These are phyloP conservation scores for Alloscopus bannaensis DNA, from an alignment of 2,888 invertebrate genomes.

Conservation along the genomic window DNA sequence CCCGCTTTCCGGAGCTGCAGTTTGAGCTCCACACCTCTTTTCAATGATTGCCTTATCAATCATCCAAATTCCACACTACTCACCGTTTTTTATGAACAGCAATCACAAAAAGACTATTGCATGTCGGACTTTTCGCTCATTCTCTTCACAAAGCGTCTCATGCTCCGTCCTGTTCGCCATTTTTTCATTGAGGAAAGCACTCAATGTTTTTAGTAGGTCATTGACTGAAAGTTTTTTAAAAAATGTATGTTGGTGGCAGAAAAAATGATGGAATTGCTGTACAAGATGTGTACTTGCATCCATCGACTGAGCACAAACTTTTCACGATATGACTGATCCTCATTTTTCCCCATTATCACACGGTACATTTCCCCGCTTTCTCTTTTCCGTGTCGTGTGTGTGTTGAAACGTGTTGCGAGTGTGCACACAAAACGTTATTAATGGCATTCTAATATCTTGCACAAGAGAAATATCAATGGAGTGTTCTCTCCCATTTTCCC, in stretches of 20 bases:
- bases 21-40: not conserved
- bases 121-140: no score
- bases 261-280: constrained; percentile 1
- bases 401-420: not conserved
- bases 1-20: no score
- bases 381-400: not conserved
- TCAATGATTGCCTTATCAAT: constrained; percentile 20
- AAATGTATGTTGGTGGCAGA: not conserved
- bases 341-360: not conserved
- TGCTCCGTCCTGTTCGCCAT: not conserved
- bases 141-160: no score
- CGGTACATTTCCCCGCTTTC: not conserved
- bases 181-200: no score
- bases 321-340: not conserved
- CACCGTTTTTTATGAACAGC: no score
- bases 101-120: no score
- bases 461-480: not conserved
- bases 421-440: not conserved
- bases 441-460: constrained; percentile 13
- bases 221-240: constrained; percentile 5
- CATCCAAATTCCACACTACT: constrained; percentile 1
- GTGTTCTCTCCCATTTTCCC: not conserved
- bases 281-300: not conserved
- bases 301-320: not conserved
- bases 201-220: constrained; percentile 13